phyloP scores from a whole-genome alignment of 1,140 invertebrate genomes.

The Danaus melanippus region DNA sequence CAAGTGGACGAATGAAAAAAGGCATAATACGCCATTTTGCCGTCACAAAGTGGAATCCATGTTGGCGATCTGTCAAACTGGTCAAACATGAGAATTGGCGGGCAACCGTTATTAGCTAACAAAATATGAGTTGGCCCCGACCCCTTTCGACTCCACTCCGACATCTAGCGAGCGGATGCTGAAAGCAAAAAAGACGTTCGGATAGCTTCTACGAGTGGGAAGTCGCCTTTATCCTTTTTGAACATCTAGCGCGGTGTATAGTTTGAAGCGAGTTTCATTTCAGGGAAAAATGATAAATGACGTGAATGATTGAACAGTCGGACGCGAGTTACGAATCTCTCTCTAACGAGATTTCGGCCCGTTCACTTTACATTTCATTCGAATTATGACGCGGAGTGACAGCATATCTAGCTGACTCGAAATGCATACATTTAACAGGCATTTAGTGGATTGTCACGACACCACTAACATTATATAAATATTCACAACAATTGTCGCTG shows the following conservation, averaged over 20 bases:
- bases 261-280: constrained; percentile 64
- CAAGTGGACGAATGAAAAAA: constrained; percentile 61
- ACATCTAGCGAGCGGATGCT: constrained; percentile 42
- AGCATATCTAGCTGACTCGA: constrained; percentile 49
- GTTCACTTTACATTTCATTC: constrained; percentile 44
- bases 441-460: constrained; percentile 55
- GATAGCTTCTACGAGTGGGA: constrained; percentile 52
- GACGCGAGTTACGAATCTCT: constrained; percentile 42
- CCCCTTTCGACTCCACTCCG: constrained; percentile 34
- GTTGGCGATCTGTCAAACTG: constrained; percentile 68
- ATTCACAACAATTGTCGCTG: constrained; percentile 53
- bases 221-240: constrained; percentile 49
- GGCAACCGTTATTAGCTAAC: constrained; percentile 57
- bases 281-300: constrained; percentile 65
- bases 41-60: constrained; percentile 62
- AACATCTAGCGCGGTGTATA: constrained; percentile 57
- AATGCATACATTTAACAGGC: constrained; percentile 46
- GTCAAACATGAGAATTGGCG: constrained; percentile 63
- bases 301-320: constrained; percentile 64
- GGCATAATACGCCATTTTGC: constrained; percentile 63
- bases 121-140: constrained; percentile 34
- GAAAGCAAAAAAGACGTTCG: constrained; percentile 60
- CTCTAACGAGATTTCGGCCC: constrained; percentile 49
- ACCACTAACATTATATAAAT: constrained; percentile 58
- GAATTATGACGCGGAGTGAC: constrained; percentile 38